Conservation (phyloP, 2,888 invertebrate genomes). For the Platycheirus albimanus region DNA sequence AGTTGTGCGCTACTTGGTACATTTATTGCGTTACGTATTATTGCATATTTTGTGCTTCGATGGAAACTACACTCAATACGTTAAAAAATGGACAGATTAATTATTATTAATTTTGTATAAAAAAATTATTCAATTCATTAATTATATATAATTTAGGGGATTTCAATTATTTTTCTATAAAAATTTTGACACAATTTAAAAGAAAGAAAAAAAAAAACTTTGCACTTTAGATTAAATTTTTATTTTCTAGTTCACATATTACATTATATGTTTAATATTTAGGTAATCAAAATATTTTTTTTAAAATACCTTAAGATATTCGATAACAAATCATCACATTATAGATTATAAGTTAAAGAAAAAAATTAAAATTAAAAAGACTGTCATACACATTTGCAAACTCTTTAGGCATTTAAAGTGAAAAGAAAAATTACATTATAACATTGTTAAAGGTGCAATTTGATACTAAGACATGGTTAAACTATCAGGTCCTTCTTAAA, state of each 20-base stretch:
- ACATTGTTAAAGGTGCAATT: not conserved
- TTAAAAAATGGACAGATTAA: conserved; percentile 75
- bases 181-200: conserved; percentile 19
- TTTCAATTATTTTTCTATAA: conserved; percentile 36
- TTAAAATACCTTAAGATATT: conserved; percentile 7
- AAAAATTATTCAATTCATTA: not conserved
- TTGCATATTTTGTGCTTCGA: conserved; percentile 92
- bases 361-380: conserved; percentile 18
- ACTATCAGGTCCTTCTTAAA: no score
- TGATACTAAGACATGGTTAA: not conserved
- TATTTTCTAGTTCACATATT: not conserved
- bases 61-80: conserved; percentile 87
- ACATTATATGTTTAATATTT: not conserved
- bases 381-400: conserved; percentile 38
- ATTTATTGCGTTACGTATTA: conserved; percentile 90
- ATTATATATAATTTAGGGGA: conserved; percentile 21
- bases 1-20: conserved; percentile 91
- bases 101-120: not conserved
- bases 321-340: conserved; percentile 30
- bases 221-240: conserved; percentile 6
- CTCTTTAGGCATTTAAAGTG: conserved; percentile 6
- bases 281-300: conserved; percentile 23
- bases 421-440: not conserved
- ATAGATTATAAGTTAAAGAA: conserved; percentile 8
- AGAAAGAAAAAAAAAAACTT: conserved; percentile 4